A percentile compares a stretch with the other conserved stretches of the same genome.
Conservation (phyloP, 2,888 invertebrate genomes). For the Rapana venosa region DNA sequence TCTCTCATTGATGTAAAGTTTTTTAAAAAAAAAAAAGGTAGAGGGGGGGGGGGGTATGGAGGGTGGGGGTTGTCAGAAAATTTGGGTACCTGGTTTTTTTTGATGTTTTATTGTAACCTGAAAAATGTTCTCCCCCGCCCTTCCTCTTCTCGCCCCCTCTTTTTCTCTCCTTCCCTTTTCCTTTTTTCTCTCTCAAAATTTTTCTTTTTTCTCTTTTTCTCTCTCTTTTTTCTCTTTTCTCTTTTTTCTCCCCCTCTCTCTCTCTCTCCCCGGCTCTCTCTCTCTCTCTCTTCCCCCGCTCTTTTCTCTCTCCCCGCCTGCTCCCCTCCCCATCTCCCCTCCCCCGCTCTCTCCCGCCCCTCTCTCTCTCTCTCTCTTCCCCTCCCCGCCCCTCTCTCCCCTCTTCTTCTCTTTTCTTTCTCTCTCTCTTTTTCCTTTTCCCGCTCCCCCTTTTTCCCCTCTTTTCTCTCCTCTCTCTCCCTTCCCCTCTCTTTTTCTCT, state of each 20-base stretch:
- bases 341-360: background rate
- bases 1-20: no score
- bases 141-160: background rate
- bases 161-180: background rate
- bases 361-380: conserved; percentile 12
- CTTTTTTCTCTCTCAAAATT: no score
- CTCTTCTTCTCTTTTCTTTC: background rate
- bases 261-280: no score
- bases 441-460: background rate
- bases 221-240: conserved; percentile 30
- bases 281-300: no score
- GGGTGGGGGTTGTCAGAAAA: no score
- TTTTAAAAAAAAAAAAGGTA: no score
- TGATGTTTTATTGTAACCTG: background rate
- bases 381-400: background rate
- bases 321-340: background rate
- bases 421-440: background rate
- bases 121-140: no score
- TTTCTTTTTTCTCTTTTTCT: no score
- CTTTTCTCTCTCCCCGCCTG: background rate
- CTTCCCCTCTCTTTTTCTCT: no score
- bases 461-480: no score
- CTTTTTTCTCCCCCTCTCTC: background rate
- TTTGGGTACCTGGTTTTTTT: background rate
- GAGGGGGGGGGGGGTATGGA: no score